phyloP scores from a whole-genome alignment of 2,797 vertebrate genomes.

The Pseudomugil tenellus region DNA sequence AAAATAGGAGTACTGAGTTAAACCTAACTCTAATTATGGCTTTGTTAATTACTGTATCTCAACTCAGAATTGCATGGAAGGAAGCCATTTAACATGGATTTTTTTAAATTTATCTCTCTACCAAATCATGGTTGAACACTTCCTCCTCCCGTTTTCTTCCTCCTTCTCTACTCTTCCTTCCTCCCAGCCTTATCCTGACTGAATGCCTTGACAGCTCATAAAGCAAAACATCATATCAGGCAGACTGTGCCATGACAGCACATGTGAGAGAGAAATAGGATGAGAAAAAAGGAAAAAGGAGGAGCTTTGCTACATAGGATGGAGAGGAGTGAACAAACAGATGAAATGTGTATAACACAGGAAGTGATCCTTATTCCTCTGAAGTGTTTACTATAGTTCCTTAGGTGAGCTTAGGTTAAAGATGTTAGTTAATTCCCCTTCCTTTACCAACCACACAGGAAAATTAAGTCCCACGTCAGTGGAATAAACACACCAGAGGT shows the following conservation, averaged over 20 bases:
- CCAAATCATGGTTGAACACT: constrained; percentile 43
- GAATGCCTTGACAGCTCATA: constrained; percentile 75
- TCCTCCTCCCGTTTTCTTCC: neutral
- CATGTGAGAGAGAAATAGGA: constrained; percentile 63
- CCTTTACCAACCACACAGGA: constrained; percentile 6
- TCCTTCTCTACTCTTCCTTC: constrained; percentile 18
- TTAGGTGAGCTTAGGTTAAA: constrained; percentile 40
- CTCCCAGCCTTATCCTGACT: constrained; percentile 38
- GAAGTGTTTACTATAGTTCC: constrained; percentile 32
- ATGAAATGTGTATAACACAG: constrained; percentile 34
- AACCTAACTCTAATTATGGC: constrained; percentile 78
- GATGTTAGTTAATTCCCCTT: constrained; percentile 8
- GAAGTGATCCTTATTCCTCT: constrained; percentile 40
- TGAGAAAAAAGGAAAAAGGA: constrained; percentile 44
- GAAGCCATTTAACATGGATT: constrained; percentile 69
- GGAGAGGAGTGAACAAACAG: constrained; percentile 27
- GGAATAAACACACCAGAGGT: constrained; percentile 65
- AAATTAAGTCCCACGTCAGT: constrained; percentile 58
- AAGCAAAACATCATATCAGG: constrained; percentile 74
- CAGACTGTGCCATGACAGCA: constrained; percentile 61
- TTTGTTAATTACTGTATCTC: constrained; percentile 81
- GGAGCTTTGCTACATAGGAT: constrained; percentile 18
- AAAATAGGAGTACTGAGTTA: constrained; percentile 62
- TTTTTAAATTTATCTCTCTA: constrained; percentile 40
- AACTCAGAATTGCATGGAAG: constrained; percentile 66